These are phyloP conservation scores for Nanorana parkeri DNA, from an alignment of 2,113 vertebrate species.

Conservation along the genomic window DNA sequence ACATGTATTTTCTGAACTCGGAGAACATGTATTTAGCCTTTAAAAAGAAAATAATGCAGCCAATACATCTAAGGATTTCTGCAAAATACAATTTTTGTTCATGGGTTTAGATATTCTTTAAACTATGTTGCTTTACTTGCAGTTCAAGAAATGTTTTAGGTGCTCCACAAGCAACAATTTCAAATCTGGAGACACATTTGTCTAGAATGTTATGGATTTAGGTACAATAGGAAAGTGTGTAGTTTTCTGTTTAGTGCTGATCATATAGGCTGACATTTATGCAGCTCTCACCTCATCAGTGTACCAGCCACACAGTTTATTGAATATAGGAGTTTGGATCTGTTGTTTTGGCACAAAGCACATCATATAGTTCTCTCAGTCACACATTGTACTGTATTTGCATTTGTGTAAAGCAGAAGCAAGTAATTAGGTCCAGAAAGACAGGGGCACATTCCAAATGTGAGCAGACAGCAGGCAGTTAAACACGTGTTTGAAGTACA, in stretches of 20 bases:
- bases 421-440: slow-evolving; percentile 44
- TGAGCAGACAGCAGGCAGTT: slow-evolving; percentile 26
- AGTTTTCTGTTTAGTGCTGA: neutral
- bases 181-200: too few relatives aligned
- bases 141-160: too few relatives aligned
- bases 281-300: neutral
- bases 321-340: neutral
- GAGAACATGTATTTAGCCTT: too few relatives aligned
- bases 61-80: too few relatives aligned
- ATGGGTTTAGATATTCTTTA: too few relatives aligned
- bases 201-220: too few relatives aligned
- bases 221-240: too few relatives aligned
- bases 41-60: too few relatives aligned
- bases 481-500: slow-evolving; percentile 35
- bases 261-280: neutral
- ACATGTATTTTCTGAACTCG: too few relatives aligned
- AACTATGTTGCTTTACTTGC: too few relatives aligned
- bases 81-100: too few relatives aligned
- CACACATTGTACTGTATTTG: neutral
- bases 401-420: neutral
- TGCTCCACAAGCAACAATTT: too few relatives aligned
- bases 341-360: neutral
- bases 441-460: slow-evolving; percentile 40
- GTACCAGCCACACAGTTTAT: neutral
- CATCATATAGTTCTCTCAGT: neutral